phyloP scores from a whole-genome alignment of 2,113 vertebrate genomes.

The Probosciger aterrimus region DNA sequence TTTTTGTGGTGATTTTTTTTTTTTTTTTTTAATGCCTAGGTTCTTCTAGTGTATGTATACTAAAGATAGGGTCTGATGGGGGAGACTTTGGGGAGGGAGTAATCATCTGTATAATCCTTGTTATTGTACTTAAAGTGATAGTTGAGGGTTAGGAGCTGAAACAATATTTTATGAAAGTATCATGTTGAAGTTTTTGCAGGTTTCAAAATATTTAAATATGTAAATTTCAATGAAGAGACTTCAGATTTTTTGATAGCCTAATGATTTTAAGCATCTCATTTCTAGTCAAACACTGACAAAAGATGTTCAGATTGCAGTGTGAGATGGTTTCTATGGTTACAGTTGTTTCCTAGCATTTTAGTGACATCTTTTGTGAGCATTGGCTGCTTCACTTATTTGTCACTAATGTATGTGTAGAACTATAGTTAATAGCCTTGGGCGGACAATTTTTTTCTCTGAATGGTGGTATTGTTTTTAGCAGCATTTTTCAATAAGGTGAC shows the following conservation, averaged over 20 bases:
- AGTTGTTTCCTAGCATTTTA: slow-evolving; percentile 88
- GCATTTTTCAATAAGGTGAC: slow-evolving; percentile 85
- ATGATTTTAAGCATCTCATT: slow-evolving; percentile 87
- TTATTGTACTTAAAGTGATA: slow-evolving; percentile 80
- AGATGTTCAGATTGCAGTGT: slow-evolving; percentile 87
- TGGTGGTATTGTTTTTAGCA: slow-evolving; percentile 83
- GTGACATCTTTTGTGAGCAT: slow-evolving; percentile 86
- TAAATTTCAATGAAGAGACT: slow-evolving; percentile 83
- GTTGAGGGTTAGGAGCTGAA: slow-evolving; percentile 81
- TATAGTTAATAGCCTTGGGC: slow-evolving; percentile 86
- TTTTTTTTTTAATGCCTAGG: slow-evolving; percentile 39
- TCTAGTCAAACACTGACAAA: slow-evolving; percentile 85
- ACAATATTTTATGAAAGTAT: slow-evolving; percentile 86
- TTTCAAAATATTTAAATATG: slow-evolving; percentile 89
- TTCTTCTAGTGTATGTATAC: slow-evolving; percentile 33
- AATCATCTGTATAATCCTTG: slow-evolving; percentile 76
- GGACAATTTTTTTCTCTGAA: slow-evolving; percentile 80
- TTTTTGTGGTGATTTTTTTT: background rate
- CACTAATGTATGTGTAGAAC: slow-evolving; percentile 86
- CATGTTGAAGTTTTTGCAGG: slow-evolving; percentile 85
- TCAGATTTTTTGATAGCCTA: slow-evolving; percentile 85
- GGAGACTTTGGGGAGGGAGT: slow-evolving; percentile 51
- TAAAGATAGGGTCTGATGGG: slow-evolving; percentile 47
- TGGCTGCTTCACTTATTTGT: slow-evolving; percentile 87
- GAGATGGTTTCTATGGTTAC: slow-evolving; percentile 87